Percentiles rank a stretch among this genome's conserved stretches.
These are phyloP conservation scores for Reticulitermes speratus DNA, from an alignment of 1,140 invertebrate species.

Conservation along the genomic window DNA sequence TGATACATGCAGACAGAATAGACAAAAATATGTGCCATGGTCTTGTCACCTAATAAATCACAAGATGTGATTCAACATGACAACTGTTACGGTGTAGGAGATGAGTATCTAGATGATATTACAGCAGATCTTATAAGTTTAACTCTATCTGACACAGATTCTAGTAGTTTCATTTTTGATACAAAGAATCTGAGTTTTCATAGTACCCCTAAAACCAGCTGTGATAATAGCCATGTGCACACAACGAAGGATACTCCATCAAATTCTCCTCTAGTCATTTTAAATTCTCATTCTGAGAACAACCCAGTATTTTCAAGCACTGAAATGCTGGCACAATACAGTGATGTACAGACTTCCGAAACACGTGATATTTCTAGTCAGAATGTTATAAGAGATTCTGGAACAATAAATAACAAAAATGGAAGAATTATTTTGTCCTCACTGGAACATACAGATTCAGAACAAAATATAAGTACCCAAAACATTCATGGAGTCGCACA, in stretches of 20 bases:
- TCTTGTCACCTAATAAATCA: neutral
- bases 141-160: neutral
- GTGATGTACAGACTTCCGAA: neutral
- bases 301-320: neutral
- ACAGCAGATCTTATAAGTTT: neutral
- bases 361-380: neutral
- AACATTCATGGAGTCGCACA: neutral
- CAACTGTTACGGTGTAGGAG: neutral
- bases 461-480: neutral
- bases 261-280: no score
- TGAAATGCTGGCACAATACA: neutral
- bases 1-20: no score
- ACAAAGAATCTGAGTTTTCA: neutral
- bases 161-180: neutral
- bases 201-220: neutral
- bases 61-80: neutral
- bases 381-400: neutral
- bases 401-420: neutral
- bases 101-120: neutral
- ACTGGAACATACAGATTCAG: neutral
- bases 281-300: no score
- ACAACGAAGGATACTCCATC: no score
- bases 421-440: neutral
- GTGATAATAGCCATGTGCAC: neutral
- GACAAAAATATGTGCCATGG: neutral